Evolutionary conservation across 2,888 invertebrate genomes (phyloP), one percentile per base, ranked within the genome.

Genomic region (Xanthia togata): DNA sequence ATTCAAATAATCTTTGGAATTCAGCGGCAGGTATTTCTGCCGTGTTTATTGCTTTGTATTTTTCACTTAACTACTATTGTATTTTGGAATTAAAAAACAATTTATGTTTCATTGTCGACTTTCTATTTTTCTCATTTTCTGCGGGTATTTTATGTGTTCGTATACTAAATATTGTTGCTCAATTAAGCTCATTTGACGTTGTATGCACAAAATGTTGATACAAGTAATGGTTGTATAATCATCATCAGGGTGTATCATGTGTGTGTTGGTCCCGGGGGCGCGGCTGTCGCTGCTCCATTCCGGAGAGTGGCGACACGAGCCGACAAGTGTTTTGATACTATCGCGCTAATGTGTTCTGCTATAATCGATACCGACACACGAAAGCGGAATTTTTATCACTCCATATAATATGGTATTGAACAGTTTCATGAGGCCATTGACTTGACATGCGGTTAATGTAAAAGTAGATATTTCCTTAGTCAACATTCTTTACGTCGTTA

Each of bases 241-340:
- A 82, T 88, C 72, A 87, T 81, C 81, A 79, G 72, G 73, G 87
- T 72, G 77, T 78, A 81, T 76, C 78, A 72, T 78, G 83, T 76
- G 84, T 84, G 87, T 86, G 80, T 82, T 70, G 84, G 80, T 88
- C 89, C 89, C 68, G 65, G 90, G 91, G 92, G 92, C 73, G 92
- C 83, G 91, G 90, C 88, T 71, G 85, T 83, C 84, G 81, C 77
- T 82, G 71, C 81, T 86, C 88, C 88, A 89, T 91, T 92, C 91
- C 87, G 89, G 88, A 89, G 89, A 92, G 91, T 92, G 92, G 90
- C 89, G 92, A 92, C 92, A 89, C 90, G 91, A 78, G 89, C 89
- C 90, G 91, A 93, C 92, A 93, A 93, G 93, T 92, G 92, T 91
- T 93, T 90, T 90, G 94, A 95, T 94, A 92, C 89, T 94, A 95